These are phyloP conservation scores for Drosophila tsacasi DNA, from an alignment of 1,140 invertebrate genomes.

Conservation along the genomic window DNA sequence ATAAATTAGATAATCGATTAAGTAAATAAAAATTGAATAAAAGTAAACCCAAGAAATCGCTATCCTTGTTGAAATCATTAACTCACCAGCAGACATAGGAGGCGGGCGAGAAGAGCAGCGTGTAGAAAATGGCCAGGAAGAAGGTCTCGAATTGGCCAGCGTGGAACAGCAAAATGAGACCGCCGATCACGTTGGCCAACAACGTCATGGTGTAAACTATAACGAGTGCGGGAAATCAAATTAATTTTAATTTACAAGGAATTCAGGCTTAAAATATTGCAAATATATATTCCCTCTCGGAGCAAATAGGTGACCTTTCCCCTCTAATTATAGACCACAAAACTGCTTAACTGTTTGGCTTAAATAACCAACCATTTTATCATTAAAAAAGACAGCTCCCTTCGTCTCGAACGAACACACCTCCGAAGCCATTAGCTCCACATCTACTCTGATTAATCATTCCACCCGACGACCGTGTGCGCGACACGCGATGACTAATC, in stretches of 20 bases:
- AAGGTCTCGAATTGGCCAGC: constrained; percentile 91
- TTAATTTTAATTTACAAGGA: not conserved
- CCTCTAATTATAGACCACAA: not conserved
- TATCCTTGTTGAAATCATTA: not conserved
- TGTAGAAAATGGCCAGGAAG: constrained; percentile 95
- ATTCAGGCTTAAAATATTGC: not conserved
- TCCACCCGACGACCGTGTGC: not conserved
- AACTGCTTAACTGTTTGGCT: not conserved
- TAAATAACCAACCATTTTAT: not conserved
- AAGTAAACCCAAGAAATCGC: not conserved
- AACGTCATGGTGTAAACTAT: constrained; percentile 95
- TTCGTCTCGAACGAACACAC: not conserved
- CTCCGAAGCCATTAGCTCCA: constrained; percentile 9
- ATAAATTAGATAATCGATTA: too few relatives aligned
- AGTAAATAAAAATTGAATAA: too few relatives aligned
- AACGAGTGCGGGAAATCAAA: not conserved
- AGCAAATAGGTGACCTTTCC: not conserved
- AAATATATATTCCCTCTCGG: not conserved
- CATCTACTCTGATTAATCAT: constrained; percentile 32
- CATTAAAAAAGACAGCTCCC: not conserved
- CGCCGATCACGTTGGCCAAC: constrained; percentile 94
- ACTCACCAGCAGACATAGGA: constrained; percentile 98
- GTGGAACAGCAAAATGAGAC: constrained; percentile 90
- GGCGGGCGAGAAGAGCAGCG: constrained; percentile 96
- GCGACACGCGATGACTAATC: constrained; percentile 43